These are phyloP conservation scores for Drosophila nigricruria DNA, from an alignment of 2,888 invertebrate species.

Conservation along the genomic window DNA sequence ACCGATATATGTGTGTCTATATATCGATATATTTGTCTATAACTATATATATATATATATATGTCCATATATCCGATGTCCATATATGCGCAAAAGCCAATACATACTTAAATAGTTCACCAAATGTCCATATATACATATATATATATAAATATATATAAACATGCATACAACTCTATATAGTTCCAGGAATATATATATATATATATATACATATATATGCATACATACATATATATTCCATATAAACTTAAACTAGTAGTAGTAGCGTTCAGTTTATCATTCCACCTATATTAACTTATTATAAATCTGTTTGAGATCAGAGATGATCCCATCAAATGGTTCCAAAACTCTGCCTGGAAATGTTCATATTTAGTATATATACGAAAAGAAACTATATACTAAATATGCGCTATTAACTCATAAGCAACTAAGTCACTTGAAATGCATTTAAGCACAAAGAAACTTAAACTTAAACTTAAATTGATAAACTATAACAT, in stretches of 20 bases:
- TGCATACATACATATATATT: not conserved
- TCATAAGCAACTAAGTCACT: conserved; percentile 2
- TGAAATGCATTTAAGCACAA: conserved; percentile 2
- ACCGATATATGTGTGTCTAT: not conserved
- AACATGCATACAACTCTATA: not conserved
- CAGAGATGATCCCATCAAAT: conserved; percentile 5
- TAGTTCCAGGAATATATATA: not conserved
- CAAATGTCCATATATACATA: not conserved
- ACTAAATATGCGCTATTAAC: conserved; percentile 3
- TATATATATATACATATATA: not conserved
- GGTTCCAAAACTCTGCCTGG: conserved; percentile 7
- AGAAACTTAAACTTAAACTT: not conserved
- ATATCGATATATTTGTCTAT: not conserved
- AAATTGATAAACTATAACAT: not conserved
- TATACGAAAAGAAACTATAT: not conserved
- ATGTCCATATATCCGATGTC: not conserved
- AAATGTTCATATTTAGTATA: conserved; percentile 10
- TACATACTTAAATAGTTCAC: not conserved
- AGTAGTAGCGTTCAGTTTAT: not conserved
- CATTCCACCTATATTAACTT: conserved; percentile 4
- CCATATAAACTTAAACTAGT: not conserved
- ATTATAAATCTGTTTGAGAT: conserved; percentile 7
- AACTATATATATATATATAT: not conserved
- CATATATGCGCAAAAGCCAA: not conserved
- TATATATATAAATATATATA: not conserved